These are phyloP conservation scores for Tetropium fuscum DNA, from an alignment of 2,888 invertebrate genomes.

Conservation along the genomic window DNA sequence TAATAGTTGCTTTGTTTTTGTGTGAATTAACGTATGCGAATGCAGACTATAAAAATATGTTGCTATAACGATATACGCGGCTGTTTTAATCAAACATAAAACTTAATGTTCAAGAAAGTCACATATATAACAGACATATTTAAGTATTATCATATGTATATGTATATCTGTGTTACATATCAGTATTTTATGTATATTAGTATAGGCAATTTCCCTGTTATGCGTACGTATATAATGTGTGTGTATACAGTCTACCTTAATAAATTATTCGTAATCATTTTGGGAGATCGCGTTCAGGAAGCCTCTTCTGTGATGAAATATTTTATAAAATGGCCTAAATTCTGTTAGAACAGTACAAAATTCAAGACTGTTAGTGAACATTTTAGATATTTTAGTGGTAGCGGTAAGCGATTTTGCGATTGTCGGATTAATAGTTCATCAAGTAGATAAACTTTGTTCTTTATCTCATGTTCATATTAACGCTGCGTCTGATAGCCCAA, in stretches of 20 bases:
- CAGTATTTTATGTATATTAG: slow-evolving; percentile 24
- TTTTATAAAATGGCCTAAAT: slow-evolving; percentile 50
- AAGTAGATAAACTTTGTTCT: slow-evolving; percentile 16
- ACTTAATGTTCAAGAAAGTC: neutral
- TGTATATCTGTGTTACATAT: slow-evolving; percentile 23
- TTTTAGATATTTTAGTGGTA: slow-evolving; percentile 34
- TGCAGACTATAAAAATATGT: neutral
- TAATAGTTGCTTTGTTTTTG: too few relatives aligned
- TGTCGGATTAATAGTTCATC: slow-evolving; percentile 23
- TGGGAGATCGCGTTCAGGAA: slow-evolving; percentile 52
- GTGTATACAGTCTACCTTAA: slow-evolving; percentile 62
- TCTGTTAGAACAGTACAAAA: slow-evolving; percentile 56
- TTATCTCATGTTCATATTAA: too few relatives aligned
- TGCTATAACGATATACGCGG: neutral
- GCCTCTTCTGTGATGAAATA: slow-evolving; percentile 53
- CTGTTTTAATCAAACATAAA: slow-evolving; percentile 1
- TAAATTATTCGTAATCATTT: slow-evolving; percentile 42
- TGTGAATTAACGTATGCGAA: neutral
- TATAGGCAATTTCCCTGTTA: slow-evolving; percentile 21
- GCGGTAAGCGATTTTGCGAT: slow-evolving; percentile 25
- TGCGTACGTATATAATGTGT: slow-evolving; percentile 35
- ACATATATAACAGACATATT: neutral
- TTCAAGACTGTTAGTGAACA: slow-evolving; percentile 54
- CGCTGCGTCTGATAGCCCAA: too few relatives aligned
- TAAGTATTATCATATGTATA: slow-evolving; percentile 18